These are phyloP conservation scores for Anaspis maculata DNA, from an alignment of 2,888 invertebrate genomes.

Conservation along the genomic window DNA sequence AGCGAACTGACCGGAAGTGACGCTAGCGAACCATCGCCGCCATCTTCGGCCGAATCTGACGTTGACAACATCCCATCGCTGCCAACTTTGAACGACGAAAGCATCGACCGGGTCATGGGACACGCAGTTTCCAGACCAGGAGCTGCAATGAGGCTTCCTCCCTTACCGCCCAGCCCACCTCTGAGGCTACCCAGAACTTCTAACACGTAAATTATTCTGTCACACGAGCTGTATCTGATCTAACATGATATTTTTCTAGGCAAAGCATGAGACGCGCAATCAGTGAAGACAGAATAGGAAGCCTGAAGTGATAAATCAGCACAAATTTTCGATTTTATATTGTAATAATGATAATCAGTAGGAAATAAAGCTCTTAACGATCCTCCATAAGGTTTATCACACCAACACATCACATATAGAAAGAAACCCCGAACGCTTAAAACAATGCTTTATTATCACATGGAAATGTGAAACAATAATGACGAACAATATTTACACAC, in stretches of 20 bases:
- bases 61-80: constrained; percentile 26
- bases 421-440: constrained; percentile 8
- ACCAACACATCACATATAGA: too few relatives aligned
- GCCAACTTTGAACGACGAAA: constrained; percentile 28
- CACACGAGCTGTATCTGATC: neutral
- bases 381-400: too few relatives aligned
- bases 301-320: neutral
- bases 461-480: constrained; percentile 29
- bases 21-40: constrained; percentile 32
- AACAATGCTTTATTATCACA: constrained; percentile 28
- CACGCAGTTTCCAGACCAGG: constrained; percentile 37
- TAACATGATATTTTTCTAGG: too few relatives aligned
- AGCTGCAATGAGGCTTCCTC: constrained; percentile 35
- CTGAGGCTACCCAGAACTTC: constrained; percentile 15
- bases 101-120: constrained; percentile 39
- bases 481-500: constrained; percentile 23
- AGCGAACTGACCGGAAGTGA: constrained; percentile 29
- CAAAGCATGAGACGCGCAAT: constrained; percentile 8
- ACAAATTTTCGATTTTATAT: too few relatives aligned
- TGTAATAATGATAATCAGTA: too few relatives aligned
- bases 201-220: neutral
- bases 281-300: constrained; percentile 10
- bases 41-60: constrained; percentile 38
- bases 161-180: constrained; percentile 38
- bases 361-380: too few relatives aligned